Evolutionary conservation across 2,888 invertebrate genomes (phyloP), one percentile per base, ranked within the genome.

Genomic region (Stenotaenia linearis): DNA sequence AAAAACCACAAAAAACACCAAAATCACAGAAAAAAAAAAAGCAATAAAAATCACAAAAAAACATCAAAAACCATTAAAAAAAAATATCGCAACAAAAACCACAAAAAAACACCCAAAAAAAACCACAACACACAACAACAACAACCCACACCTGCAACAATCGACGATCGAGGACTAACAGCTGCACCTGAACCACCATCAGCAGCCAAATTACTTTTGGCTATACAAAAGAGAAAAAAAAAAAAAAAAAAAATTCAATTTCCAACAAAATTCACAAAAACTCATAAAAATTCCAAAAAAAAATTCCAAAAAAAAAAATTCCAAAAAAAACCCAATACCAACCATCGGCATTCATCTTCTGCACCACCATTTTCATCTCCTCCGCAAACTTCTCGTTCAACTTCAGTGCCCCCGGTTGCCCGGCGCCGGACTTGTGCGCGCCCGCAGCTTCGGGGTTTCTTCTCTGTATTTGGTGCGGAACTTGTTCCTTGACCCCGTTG

Each of bases 321-420:
- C n/a, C n/a, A n/a, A n/a, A n/a, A n/a, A n/a, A n/a, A n/a, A n/a
- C n/a, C n/a, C n/a, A n/a, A n/a, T n/a, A 15, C 69, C 45, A 21
- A 80, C 81, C 80, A 76, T 81, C 81, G 4, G 74, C 61, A 35
- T 75, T 81, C 78, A 80, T 80, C 69, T 78, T 79, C 30, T 80
- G 79, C n/a, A 81, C 56, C 28, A 81, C 80, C 6, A 81, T 28
- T 56, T 78, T 79, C 75, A 81, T 79, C 69, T 81, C 81, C 40
- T 81, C 80, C 23, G 81, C 81, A 78, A 81, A 81, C 18, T 77
- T 40, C 18, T 79, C 78, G 28, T 81, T 81, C 15, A 79, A 45
- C n/a, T 56, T 40, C 28, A 79, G 32, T 12, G 79, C 32, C 7
- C 78, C 61, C 61, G 25, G 28, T 56, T 78, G 28, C 6, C 21